Base-by-base conservation (phyloP, 2,888 invertebrate genomes). In the Pardosa pseudoannulata region DNA sequence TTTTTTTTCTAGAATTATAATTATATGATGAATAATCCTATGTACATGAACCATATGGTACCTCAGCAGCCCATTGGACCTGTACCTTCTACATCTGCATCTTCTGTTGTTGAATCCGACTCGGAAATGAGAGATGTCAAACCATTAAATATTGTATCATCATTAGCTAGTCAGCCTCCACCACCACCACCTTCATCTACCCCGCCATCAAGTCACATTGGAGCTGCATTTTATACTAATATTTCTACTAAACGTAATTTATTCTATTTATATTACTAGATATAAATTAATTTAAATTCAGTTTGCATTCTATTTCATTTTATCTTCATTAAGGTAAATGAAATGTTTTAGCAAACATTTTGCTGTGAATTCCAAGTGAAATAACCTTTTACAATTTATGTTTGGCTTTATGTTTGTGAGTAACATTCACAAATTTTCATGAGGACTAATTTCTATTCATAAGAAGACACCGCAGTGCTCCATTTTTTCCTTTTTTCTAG, bases 171-270 rank as follows among this genome's bases (percentile, higher is more conserved):
- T 9, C 93, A 93, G 0, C 92, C 93, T 29, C 93, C 93, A 50
- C 93, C 93, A 23, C 89, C 89, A 0, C 89, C 93, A 92, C 56
- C 94, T 3, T 93, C 94, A 13, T 95, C 94, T 89, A 90, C 93
- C 90, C 9, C 90, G 64, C 91, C 91, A 50, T 90, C 92, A 19
- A 91, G 92, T 71, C 91, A 92, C 2, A 90, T 31, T 68, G 70
- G 39, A 76, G 56, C 65, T 28, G 16, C 27, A 39, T 83, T 46
- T 56, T 75, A 74, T 27, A 41, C 27, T 64, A 46, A 29, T 28
- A 36, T 72, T 64, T 16, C 27, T 56, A 31, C 32, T 27, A 79
- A 78, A 78, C 39, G 31, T 68, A 31, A 36, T 5, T 36, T 36
- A 9, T 36, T 7, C 16, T 46, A 2, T 46, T 46, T 56, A 6